Percentiles rank a stretch among this genome's conserved stretches.
Evolutionary conservation across 2,113 vertebrate species (phyloP).

Genomic region (Polyodon spathula): DNA sequence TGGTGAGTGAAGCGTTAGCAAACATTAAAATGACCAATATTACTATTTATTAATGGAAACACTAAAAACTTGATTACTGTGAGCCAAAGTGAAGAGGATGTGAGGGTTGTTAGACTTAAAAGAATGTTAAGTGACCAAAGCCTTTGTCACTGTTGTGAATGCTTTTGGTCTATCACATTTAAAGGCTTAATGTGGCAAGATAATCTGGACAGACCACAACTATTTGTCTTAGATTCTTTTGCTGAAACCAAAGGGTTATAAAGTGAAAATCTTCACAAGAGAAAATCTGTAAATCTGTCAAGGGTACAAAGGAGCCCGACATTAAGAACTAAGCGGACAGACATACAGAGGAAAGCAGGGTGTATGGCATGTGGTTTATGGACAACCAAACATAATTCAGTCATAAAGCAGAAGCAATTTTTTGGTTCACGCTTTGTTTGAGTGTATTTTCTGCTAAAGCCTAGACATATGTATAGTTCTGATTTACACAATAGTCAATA

Average conservation of each 20-base stretch:
- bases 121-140: constrained; percentile 5
- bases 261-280: constrained; percentile 37
- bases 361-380: constrained; percentile 27
- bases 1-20: constrained; percentile 10
- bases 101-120: not conserved
- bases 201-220: constrained; percentile 47
- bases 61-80: constrained; percentile 35
- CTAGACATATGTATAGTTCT: no score
- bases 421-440: no score
- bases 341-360: constrained; percentile 7
- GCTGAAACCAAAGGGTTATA: constrained; percentile 33
- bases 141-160: constrained; percentile 25
- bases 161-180: constrained; percentile 27
- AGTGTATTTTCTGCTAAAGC: no score
- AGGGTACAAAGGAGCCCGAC: constrained; percentile 31
- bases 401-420: not conserved
- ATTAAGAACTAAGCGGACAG: constrained; percentile 14
- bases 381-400: constrained; percentile 9
- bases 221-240: constrained; percentile 35
- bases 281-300: constrained; percentile 52
- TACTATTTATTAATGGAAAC: constrained; percentile 19
- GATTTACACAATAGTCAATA: no score
- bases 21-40: not conserved
- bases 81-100: not conserved
- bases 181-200: constrained; percentile 32